phyloP scores from a whole-genome alignment of 2,888 invertebrate species.

The Drosophila anceps region DNA sequence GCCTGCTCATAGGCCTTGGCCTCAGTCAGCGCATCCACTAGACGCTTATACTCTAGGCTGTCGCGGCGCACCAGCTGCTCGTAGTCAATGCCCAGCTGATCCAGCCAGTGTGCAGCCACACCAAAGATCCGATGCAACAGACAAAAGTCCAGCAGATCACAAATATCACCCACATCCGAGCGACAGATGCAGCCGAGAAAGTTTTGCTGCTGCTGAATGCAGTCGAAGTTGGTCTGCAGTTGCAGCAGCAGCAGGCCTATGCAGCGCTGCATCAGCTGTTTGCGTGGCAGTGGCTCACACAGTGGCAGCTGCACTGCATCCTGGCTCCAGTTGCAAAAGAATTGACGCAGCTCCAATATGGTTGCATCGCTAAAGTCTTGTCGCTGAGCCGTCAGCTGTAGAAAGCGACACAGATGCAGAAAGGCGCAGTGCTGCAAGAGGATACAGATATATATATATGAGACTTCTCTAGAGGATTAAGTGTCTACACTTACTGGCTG shows the following conservation, averaged over 20 bases:
- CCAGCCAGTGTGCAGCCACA: conserved; percentile 85
- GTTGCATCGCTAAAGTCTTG: conserved; percentile 86
- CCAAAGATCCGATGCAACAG: conserved; percentile 86
- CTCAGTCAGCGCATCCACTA: conserved; percentile 85
- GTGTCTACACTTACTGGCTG: conserved; percentile 87
- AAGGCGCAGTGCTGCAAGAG: conserved; percentile 88
- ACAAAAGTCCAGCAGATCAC: conserved; percentile 85
- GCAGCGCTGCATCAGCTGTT: conserved; percentile 86
- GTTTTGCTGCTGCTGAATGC: conserved; percentile 88
- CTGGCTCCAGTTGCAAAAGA: conserved; percentile 82
- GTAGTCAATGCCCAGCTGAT: conserved; percentile 70
- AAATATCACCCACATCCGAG: conserved; percentile 87
- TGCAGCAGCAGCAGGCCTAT: conserved; percentile 88
- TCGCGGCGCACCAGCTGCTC: conserved; percentile 76
- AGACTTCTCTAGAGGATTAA: neutral
- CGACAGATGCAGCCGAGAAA: conserved; percentile 88
- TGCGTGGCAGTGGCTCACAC: conserved; percentile 84
- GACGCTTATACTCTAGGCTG: conserved; percentile 85
- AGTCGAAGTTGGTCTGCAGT: conserved; percentile 88
- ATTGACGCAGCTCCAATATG: conserved; percentile 84
- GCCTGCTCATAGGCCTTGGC: conserved; percentile 86
- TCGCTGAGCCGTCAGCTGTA: conserved; percentile 86
- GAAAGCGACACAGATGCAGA: conserved; percentile 87
- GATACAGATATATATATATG: neutral
- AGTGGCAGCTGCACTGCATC: conserved; percentile 81